phyloP scores from a whole-genome alignment of 2,797 vertebrate species.

The Muscicapa comitata region DNA sequence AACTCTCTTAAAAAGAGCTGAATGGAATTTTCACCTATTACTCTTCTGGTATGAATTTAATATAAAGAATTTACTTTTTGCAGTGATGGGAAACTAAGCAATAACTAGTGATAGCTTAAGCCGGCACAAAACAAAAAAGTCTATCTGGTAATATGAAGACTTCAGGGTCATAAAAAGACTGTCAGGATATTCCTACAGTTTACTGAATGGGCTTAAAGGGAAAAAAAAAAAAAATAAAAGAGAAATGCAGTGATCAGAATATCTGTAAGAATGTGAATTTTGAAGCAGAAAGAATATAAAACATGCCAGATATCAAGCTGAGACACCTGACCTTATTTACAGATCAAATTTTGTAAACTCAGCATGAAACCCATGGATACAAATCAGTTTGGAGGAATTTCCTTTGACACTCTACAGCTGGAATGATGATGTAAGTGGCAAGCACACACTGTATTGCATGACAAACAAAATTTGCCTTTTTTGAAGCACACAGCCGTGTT shows the following conservation, averaged over 20 bases:
- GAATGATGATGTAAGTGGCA: not conserved
- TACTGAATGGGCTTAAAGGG: not conserved
- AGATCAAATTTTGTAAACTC: constrained; percentile 14
- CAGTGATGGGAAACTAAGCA: not conserved
- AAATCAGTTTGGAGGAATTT: constrained; percentile 34
- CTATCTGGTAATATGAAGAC: not conserved
- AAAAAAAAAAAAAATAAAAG: too few relatives aligned
- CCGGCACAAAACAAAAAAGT: not conserved
- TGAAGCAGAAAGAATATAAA: not conserved
- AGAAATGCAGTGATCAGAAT: not conserved
- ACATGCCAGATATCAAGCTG: not conserved
- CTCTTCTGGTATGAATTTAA: not conserved
- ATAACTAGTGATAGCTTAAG: not conserved
- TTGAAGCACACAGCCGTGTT: not conserved
- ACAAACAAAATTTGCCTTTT: not conserved
- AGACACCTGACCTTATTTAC: not conserved
- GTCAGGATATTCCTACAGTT: not conserved
- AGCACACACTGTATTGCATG: not conserved
- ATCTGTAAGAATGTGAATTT: not conserved
- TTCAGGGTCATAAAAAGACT: not conserved
- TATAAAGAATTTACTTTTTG: not conserved
- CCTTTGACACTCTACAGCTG: not conserved
- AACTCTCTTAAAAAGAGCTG: not conserved
- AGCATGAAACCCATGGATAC: constrained; percentile 45
- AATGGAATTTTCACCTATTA: not conserved